These are phyloP conservation scores for Ferrisia virgata DNA, from an alignment of 2,888 invertebrate species.

Conservation along the genomic window DNA sequence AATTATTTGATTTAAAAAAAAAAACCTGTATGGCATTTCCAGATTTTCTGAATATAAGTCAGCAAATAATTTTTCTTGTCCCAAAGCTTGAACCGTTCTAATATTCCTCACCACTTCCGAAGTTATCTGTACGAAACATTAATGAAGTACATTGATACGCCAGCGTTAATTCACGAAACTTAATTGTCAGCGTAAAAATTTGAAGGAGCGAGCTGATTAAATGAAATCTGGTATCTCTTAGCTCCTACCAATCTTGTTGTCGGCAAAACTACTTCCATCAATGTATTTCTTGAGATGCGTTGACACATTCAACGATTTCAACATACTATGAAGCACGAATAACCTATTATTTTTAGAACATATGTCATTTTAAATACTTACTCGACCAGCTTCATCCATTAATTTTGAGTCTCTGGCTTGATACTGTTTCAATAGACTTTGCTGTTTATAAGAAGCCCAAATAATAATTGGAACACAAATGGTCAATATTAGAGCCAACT, in stretches of 20 bases:
- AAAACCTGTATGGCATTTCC: constrained; percentile 53
- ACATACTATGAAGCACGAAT: too few relatives aligned
- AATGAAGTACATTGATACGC: constrained; percentile 2
- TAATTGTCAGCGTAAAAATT: too few relatives aligned
- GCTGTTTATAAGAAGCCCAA: constrained; percentile 53
- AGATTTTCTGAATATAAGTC: constrained; percentile 53
- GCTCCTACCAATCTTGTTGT: too few relatives aligned
- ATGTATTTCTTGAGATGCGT: not conserved
- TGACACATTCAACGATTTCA: not conserved
- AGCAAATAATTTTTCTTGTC: constrained; percentile 54
- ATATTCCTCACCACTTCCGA: constrained; percentile 55
- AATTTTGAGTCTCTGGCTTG: constrained; percentile 55
- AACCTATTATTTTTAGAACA: not conserved
- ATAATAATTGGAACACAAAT: constrained; percentile 54
- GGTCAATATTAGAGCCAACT: constrained; percentile 53
- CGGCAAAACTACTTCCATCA: too few relatives aligned
- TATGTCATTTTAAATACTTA: not conserved
- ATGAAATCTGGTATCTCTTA: too few relatives aligned
- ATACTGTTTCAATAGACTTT: constrained; percentile 54
- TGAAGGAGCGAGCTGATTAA: too few relatives aligned
- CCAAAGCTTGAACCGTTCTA: constrained; percentile 54
- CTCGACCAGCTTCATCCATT: constrained; percentile 52
- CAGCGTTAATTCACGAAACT: not conserved
- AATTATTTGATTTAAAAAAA: not conserved
- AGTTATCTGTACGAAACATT: constrained; percentile 52